These are phyloP conservation scores for Motacilla alba DNA, from an alignment of 2,113 vertebrate species.

Conservation along the genomic window DNA sequence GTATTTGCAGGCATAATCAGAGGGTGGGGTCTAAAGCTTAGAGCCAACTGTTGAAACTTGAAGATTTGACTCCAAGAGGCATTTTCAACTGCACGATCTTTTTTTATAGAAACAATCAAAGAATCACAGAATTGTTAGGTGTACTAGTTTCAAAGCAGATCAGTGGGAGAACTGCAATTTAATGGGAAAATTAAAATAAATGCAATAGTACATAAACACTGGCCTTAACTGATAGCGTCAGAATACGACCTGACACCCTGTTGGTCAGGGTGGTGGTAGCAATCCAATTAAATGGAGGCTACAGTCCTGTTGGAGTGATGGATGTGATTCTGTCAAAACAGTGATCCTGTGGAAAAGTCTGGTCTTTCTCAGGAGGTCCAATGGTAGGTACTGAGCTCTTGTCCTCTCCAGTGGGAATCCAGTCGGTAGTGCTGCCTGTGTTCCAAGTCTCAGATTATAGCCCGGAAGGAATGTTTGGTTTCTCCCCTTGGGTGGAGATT, in stretches of 20 bases:
- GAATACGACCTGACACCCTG: not conserved
- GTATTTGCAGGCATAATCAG: not conserved
- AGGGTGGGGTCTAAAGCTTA: not conserved
- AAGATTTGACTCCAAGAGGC: not conserved
- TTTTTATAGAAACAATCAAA: not conserved
- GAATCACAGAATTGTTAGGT: not conserved
- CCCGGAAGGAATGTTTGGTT: not conserved
- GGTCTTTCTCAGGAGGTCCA: too few relatives aligned
- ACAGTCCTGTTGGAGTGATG: too few relatives aligned
- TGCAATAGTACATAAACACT: not conserved
- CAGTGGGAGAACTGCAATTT: not conserved
- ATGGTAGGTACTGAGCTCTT: not conserved
- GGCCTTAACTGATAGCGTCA: not conserved
- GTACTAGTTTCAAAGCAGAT: not conserved
- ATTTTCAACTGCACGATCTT: accelerated
- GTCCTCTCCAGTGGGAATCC: not conserved
- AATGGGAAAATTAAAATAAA: not conserved
- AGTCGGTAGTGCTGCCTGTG: not conserved
- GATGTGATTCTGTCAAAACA: not conserved
- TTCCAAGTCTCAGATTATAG: not conserved
- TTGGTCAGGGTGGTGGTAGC: not conserved
- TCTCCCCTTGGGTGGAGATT: not conserved
- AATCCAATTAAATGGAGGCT: not conserved
- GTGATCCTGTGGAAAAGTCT: not conserved
- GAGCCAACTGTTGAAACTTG: not conserved